Base-by-base conservation (phyloP, 2,888 invertebrate species). In the Stratiomys singularior region DNA sequence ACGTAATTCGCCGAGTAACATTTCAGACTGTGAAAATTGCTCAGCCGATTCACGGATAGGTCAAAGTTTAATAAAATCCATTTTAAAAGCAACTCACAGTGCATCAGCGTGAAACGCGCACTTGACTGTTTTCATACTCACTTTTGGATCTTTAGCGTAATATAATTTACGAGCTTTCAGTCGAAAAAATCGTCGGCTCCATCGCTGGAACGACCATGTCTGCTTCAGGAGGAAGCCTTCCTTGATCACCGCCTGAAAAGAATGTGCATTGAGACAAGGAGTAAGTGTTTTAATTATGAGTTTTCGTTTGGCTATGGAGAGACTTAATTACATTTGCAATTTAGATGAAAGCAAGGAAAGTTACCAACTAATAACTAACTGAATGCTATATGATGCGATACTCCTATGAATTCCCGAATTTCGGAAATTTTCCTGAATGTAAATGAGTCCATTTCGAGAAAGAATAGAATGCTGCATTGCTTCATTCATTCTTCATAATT, bases 211-310 rank as follows among this genome's bases (percentile, higher is more conserved):
- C 83, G 93, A 93, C 89, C 92, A 92, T 80, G 94, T 94, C 88
- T 95, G 95, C 88, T 96, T 96, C 91, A 94, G 90, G 87, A 96
- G 89, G 89, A 91, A 95, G 79, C 95, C 95, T 88, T 95, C 95
- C 88, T 93, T 94, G 84, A 88, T 87, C 82, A 90, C 89, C 87
- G 88, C 88, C 90, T 90, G 84, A 67, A 82, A 86, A 27, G 13
- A 18, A 37, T 37, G 37, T 37, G 37, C 37, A 37, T 37, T 37
- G 9, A 37, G 37, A n/a, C 37, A 9, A 15, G 15, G 52, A 52
- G 15, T 13, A 52, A 18, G 5, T 60, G 21, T 21, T 60, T 60
- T 60, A 60, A 60, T 60, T 60, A 21, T 21, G 52, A 9, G 5
- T 37, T 5, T 37, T 15, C 21, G 21, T 18, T 23, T 58, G n/a